Percentiles rank a stretch among this genome's conserved stretches.
Conservation (phyloP, 2,113 vertebrate species). For the Phocoena sinus region DNA sequence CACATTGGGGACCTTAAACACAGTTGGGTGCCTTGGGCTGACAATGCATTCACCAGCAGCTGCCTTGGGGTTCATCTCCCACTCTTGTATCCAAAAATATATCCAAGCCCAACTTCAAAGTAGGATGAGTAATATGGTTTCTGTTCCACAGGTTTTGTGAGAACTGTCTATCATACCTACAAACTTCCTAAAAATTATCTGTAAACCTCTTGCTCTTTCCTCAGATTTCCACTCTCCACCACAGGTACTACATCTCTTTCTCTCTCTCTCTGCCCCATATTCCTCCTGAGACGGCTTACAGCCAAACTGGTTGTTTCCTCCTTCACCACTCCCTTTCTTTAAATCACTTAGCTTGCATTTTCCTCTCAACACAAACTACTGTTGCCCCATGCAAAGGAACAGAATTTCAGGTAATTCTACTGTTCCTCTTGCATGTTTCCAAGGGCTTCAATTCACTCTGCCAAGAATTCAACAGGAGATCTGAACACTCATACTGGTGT, state of each 20-base stretch:
- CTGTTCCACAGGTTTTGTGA: neutral
- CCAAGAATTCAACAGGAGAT: neutral
- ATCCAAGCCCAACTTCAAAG: neutral
- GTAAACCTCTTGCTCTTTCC: neutral
- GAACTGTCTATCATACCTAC: neutral
- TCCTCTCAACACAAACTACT: neutral
- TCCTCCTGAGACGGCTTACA: neutral
- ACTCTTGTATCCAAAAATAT: neutral
- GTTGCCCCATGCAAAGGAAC: neutral
- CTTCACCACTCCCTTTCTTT: neutral
- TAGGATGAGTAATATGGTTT: neutral
- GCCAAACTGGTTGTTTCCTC: neutral
- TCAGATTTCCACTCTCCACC: neutral
- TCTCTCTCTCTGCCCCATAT: neutral
- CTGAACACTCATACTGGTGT: neutral
- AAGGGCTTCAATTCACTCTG: neutral
- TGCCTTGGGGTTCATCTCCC: neutral
- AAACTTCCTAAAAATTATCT: slow-evolving; percentile 35
- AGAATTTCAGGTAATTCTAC: neutral
- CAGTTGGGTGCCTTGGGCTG: neutral
- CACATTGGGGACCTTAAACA: neutral
- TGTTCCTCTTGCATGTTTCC: neutral
- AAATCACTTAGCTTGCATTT: neutral
- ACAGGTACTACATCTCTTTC: neutral
- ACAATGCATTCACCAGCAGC: neutral